Percentiles rank a stretch among this genome's conserved stretches.
Evolutionary conservation across 37 sponge, comb jelly and placozoan genomes (phyloP).

Genomic region (Dysidea cf. avara): DNA sequence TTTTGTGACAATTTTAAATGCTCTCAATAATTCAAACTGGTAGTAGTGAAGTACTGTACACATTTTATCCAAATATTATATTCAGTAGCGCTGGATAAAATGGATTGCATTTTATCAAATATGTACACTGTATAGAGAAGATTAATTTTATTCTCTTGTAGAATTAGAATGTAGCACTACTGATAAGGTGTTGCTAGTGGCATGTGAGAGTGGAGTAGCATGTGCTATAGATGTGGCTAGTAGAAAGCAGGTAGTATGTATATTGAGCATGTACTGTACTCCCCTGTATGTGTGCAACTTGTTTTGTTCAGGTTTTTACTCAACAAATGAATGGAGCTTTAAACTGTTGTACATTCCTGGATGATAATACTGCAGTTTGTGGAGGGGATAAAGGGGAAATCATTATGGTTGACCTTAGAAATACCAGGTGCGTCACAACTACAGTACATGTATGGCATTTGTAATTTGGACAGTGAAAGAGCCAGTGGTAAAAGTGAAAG

Average conservation of each 20-base stretch:
- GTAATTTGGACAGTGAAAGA: too few species aligned
- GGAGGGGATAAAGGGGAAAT: constrained; percentile 50
- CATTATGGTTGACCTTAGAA: constrained; percentile 34
- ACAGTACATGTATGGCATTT: too few species aligned
- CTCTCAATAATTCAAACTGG: too few species aligned
- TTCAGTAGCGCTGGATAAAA: too few species aligned
- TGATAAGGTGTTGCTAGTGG: constrained; percentile 51
- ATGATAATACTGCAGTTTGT: constrained; percentile 20
- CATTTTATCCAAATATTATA: too few species aligned
- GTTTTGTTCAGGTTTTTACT: not conserved
- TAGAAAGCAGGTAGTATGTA: constrained; percentile 16
- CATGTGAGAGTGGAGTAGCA: constrained; percentile 44
- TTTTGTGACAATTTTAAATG: too few species aligned
- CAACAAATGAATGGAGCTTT: not conserved
- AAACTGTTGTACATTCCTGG: constrained; percentile 30
- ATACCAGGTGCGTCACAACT: constrained; percentile 8
- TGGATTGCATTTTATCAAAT: too few species aligned
- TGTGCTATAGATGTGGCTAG: constrained; percentile 35
- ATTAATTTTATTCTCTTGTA: not conserved
- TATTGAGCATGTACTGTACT: not conserved
- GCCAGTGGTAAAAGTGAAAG: too few species aligned
- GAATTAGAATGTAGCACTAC: constrained; percentile 47
- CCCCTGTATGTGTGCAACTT: too few species aligned
- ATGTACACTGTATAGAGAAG: too few species aligned
- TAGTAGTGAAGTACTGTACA: too few species aligned